Evolutionary conservation across 2,888 invertebrate species (phyloP), one percentile per base, ranked within the genome.

Genomic region (Beris chalybata): DNA sequence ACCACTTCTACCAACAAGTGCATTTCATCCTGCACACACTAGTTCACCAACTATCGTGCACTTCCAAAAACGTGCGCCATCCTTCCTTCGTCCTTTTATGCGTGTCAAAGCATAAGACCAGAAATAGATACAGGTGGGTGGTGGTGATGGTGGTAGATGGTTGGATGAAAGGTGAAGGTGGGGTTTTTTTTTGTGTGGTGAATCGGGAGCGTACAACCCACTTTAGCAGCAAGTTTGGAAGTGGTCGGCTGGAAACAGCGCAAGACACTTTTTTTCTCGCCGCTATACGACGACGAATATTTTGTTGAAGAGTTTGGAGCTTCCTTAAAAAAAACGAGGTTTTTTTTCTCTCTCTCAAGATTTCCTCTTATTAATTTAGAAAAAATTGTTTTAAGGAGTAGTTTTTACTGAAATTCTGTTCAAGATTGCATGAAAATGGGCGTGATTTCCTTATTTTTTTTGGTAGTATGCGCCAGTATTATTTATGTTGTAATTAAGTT

Each of bases 211-310:
- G 38, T 22, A 22, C 38, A 38, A 38, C 38, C 38, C 38, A 38
- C 38, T 38, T 38, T 38, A 7, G 9, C 22, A 22, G 22, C 9
- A 38, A 38, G 38, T 38, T 38, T 38, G 38, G 38, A 59, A 59
- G 22, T 52, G 52, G 52, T 22, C 52, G 61, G 61, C 32, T 43
- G 52, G 22, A 22, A 52, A 61, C 38, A 61, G 61, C 61, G 61
- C 61, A 61, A 52, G 61, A 61, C 61, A 61, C 32, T 61, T 61
- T 61, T 61, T 61, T 59, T 59, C 61, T 61, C 7, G 29, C 43
- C 50, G 38, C 22, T 22, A 38, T 9, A 38, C 7, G 9, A 38
- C 38, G 38, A 38, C 7, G 38, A 38, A 38, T 38, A 38, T 38
- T 38, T 38, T 38, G 38, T 9, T 38, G 5, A 4, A 7, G 38